Percentiles rank a stretch among this genome's conserved stretches.
These are phyloP conservation scores for Caenorhabditis becei DNA, from an alignment of 2,888 invertebrate species.

Conservation along the genomic window DNA sequence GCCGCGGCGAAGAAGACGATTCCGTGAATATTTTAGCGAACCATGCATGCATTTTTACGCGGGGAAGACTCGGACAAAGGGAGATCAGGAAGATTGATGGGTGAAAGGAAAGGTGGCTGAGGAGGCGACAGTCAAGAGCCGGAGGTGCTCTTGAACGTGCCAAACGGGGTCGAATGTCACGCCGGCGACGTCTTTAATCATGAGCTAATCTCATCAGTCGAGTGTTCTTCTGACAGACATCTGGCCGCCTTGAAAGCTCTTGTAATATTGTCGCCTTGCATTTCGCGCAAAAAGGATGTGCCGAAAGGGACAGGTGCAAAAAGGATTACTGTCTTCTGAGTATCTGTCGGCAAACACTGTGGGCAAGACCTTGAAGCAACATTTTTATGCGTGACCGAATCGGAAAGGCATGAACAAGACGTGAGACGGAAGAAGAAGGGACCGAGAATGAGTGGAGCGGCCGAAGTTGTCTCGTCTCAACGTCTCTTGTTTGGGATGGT, in stretches of 20 bases:
- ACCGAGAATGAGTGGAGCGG: neutral
- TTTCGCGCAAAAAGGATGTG: slow-evolving; percentile 34
- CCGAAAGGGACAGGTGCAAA: slow-evolving; percentile 48
- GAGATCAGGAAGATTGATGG: slow-evolving; percentile 49
- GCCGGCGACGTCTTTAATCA: slow-evolving; percentile 48
- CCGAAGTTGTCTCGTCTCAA: slow-evolving; percentile 23
- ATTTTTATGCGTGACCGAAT: slow-evolving; percentile 52
- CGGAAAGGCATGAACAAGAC: slow-evolving; percentile 16
- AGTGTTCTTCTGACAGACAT: slow-evolving; percentile 43
- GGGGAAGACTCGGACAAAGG: slow-evolving; percentile 22
- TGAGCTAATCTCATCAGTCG: slow-evolving; percentile 55
- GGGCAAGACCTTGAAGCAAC: slow-evolving; percentile 16
- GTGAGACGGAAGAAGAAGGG: neutral
- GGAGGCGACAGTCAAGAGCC: slow-evolving; percentile 14
- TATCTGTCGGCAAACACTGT: slow-evolving; percentile 44
- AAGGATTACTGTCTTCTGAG: slow-evolving; percentile 48
- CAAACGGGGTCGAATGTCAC: slow-evolving; percentile 23
- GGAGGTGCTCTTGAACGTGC: slow-evolving; percentile 14
- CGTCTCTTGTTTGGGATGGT: slow-evolving; percentile 51
- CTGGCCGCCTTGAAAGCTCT: slow-evolving; percentile 34
- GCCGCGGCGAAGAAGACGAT: slow-evolving; percentile 32
- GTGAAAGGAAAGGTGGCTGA: slow-evolving; percentile 17
- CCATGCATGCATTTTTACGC: slow-evolving; percentile 38
- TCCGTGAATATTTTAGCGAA: slow-evolving; percentile 55
- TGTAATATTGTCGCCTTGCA: slow-evolving; percentile 52